Evolutionary conservation across 30 jellyfish, hydroid and myxozoan species (phyloP).

Genomic region (Nemopilema nomurai): DNA sequence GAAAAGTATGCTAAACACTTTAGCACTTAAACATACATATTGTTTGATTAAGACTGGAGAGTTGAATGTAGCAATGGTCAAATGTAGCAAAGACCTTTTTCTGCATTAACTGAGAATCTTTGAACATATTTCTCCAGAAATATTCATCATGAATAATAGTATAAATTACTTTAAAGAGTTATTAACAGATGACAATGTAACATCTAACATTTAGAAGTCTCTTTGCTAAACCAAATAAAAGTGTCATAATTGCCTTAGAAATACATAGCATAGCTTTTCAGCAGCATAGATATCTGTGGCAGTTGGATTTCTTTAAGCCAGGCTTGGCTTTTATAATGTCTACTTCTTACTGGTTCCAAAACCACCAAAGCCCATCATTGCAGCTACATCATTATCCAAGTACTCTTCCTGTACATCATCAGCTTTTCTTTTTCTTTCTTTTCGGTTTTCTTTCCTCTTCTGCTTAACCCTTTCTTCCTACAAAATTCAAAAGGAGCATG

Average conservation of each 20-base stretch:
- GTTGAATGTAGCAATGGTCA: background rate
- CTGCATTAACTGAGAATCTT: background rate
- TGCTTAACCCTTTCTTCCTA: conserved; percentile 89
- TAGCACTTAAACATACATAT: background rate
- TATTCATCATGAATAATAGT: too few species aligned
- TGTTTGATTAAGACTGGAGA: background rate
- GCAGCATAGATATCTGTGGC: too few species aligned
- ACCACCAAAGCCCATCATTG: conserved; percentile 99
- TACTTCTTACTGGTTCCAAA: conserved; percentile 81
- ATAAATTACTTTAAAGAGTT: too few species aligned
- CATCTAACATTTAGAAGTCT: too few species aligned
- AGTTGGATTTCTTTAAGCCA: background rate
- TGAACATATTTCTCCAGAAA: too few species aligned
- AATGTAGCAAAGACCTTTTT: background rate
- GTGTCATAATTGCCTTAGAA: too few species aligned
- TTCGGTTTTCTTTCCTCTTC: conserved; percentile 60
- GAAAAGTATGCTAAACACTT: too few species aligned
- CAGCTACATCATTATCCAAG: conserved; percentile 92
- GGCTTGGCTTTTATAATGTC: background rate
- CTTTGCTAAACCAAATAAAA: too few species aligned
- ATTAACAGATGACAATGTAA: too few species aligned
- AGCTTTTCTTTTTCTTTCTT: conserved; percentile 87
- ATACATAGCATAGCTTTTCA: too few species aligned
- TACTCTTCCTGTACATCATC: conserved; percentile 71
- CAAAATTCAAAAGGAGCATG: conserved; percentile 2